A percentile compares a stretch with the other conserved stretches of the same genome.
Conservation (phyloP, 2,113 vertebrate genomes). For the Dendropsophus ebraccatus region DNA sequence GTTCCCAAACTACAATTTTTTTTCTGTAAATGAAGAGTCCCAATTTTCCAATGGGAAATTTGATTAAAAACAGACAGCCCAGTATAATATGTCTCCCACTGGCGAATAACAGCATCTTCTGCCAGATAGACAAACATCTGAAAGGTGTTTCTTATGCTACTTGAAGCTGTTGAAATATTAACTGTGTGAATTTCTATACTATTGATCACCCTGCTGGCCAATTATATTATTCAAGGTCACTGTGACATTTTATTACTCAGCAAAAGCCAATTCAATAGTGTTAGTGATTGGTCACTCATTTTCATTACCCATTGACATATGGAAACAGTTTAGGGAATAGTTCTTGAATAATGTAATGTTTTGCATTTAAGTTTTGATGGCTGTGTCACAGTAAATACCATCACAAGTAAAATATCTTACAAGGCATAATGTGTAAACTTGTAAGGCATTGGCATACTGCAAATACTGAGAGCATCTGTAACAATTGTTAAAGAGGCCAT, state of each 20-base stretch:
- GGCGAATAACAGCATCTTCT: not conserved
- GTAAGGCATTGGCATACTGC: too few relatives aligned
- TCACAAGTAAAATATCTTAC: too few relatives aligned
- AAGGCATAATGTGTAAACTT: too few relatives aligned
- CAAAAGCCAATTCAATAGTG: not conserved
- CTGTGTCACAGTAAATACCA: too few relatives aligned
- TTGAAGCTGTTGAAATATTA: slow-evolving; percentile 1
- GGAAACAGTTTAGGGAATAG: not conserved
- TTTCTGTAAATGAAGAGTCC: not conserved
- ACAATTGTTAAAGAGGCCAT: too few relatives aligned
- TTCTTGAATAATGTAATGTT: not conserved
- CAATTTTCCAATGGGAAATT: not conserved
- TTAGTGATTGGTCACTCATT: not conserved
- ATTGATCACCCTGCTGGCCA: not conserved
- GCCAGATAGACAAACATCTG: not conserved
- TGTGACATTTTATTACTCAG: not conserved
- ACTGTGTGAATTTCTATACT: not conserved
- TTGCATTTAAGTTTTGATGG: too few relatives aligned
- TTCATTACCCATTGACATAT: not conserved
- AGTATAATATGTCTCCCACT: not conserved
- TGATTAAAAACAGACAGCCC: not conserved
- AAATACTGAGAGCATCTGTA: too few relatives aligned
- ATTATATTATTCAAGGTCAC: not conserved
- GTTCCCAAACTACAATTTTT: too few relatives aligned
- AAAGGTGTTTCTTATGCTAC: not conserved